Base-by-base conservation (phyloP, 1,140 invertebrate genomes). In the Orchesella cincta region DNA sequence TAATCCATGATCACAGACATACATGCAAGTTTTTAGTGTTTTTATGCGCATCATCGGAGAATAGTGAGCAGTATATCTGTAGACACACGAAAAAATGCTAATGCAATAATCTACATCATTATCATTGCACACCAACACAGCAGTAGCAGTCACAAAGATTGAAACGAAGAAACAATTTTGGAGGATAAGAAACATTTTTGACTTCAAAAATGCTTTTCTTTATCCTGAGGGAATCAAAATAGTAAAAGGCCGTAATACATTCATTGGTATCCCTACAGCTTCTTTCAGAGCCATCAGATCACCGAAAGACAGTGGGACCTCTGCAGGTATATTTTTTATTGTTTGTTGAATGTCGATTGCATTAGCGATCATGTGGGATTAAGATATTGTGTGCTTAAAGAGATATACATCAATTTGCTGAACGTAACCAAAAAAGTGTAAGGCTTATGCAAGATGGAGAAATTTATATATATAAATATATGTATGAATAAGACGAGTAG, bases 331-430 rank as follows among this genome's bases (percentile, higher is more conserved):
- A 5, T 46, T 8, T 18, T 46, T 46, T 46, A 46, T 46, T 46
- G 39, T 46, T 46, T 46, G 39, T 46, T 46, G 39, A 46, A 46
- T 46, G 39, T 46, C 52, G 52, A 57, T 57, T 57, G 52, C 52
- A 57, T 57, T 57, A 57, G 14, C 52, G 12, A 57, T 26, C 14
- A 57, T n/a, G 52, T 14, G 23, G 52, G 52, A 57, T 57, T 57
- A 57, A 57, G 23, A 57, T 57, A 57, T 57, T 14, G 23, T 57
- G 52, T n/a, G n/a, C n/a, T n/a, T 57, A 8, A 57, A 26, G 52
- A 57, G 52, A 57, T 57, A 57, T 26, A 57, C 52, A 57, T 57
- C 52, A 57, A 57, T 57, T 46, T 46, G 39, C 39, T 46, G 39
- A 46, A 8, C 5, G 39, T 18, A 46, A 18, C 39, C n/a, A n/a